These are phyloP conservation scores for Drosophila pegasa DNA, from an alignment of 2,888 invertebrate genomes.

Conservation along the genomic window DNA sequence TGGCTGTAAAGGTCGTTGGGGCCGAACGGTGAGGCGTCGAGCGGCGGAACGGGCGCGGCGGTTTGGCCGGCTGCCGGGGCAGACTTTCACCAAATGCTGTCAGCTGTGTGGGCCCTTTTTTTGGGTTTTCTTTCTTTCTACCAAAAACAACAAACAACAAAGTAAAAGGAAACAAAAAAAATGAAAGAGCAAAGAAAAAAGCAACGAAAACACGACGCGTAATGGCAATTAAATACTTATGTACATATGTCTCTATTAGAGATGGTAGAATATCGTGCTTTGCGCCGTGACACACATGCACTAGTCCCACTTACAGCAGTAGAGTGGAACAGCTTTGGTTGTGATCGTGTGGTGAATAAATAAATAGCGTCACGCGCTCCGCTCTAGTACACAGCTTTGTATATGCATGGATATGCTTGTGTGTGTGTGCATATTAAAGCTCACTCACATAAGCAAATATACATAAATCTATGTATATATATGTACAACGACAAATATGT, in stretches of 20 bases:
- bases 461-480: conserved; percentile 2
- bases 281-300: conserved; percentile 1
- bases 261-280: conserved; percentile 5
- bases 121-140: conserved; percentile 29
- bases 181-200: conserved; percentile 20
- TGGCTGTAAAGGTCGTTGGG: conserved; percentile 31
- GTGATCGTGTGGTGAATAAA: background rate
- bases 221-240: conserved; percentile 54
- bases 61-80: conserved; percentile 16
- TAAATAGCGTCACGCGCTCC: background rate
- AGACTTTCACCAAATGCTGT: conserved; percentile 70
- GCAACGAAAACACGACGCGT: conserved; percentile 40
- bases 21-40: background rate
- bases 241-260: conserved; percentile 18
- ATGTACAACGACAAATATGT: conserved; percentile 9
- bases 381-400: conserved; percentile 3
- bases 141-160: conserved; percentile 49
- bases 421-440: background rate
- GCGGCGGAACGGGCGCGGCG: conserved; percentile 2
- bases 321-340: background rate
- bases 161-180: conserved; percentile 35
- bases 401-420: background rate
- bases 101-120: conserved; percentile 68
- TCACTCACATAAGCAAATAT: conserved; percentile 6
- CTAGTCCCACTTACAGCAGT: background rate